phyloP scores from a whole-genome alignment of 2,113 vertebrate species.

The Sigmodon hispidus region DNA sequence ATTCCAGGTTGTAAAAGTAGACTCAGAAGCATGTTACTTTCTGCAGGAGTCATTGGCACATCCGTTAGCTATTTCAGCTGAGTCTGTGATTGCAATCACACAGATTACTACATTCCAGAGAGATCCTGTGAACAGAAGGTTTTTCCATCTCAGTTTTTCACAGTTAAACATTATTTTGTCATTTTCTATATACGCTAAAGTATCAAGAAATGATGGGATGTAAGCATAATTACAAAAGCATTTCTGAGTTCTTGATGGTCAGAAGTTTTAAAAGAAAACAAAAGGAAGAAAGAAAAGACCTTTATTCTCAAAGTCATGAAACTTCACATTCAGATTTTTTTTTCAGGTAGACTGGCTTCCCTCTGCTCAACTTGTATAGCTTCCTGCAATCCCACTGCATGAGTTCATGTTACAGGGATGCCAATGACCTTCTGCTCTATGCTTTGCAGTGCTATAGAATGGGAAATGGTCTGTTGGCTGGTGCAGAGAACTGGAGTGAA shows the following conservation, averaged over 20 bases:
- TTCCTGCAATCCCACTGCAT: not conserved
- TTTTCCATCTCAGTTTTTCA: slow-evolving; percentile 74
- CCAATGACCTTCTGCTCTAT: not conserved
- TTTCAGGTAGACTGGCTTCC: not conserved
- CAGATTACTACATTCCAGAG: slow-evolving; percentile 68
- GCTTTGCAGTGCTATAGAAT: not conserved
- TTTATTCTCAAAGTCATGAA: slow-evolving; percentile 63
- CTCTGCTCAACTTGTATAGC: slow-evolving; percentile 34
- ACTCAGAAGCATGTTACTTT: slow-evolving; percentile 53
- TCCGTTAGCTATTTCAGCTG: slow-evolving; percentile 44
- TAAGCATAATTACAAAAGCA: slow-evolving; percentile 60
- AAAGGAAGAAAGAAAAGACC: slow-evolving; percentile 20
- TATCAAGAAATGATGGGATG: slow-evolving; percentile 61
- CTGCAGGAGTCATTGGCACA: slow-evolving; percentile 48
- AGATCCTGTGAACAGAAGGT: slow-evolving; percentile 54
- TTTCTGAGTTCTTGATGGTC: slow-evolving; percentile 63
- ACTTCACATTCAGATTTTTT: slow-evolving; percentile 30
- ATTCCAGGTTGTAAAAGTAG: slow-evolving; percentile 48
- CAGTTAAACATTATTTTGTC: slow-evolving; percentile 71
- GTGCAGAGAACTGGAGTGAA: slow-evolving; percentile 12
- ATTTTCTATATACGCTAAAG: slow-evolving; percentile 63
- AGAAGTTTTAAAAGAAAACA: slow-evolving; percentile 47
- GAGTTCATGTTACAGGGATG: not conserved
- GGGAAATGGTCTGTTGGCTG: not conserved
- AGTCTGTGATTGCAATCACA: slow-evolving; percentile 69